Evolutionary conservation across 2,797 vertebrate species (phyloP).

Genomic region (Tragopan temminckii): DNA sequence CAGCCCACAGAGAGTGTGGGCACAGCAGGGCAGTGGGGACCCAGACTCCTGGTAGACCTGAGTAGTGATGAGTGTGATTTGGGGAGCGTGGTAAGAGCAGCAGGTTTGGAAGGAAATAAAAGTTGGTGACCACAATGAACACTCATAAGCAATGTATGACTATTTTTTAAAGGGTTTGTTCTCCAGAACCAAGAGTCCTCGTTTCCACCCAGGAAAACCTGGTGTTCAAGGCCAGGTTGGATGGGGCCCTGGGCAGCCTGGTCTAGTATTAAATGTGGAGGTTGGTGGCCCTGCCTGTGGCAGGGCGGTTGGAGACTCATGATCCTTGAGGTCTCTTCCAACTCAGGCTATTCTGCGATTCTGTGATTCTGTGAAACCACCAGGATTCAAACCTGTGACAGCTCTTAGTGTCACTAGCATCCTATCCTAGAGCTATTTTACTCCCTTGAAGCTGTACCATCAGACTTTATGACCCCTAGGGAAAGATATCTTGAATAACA

Average conservation of each 20-base stretch:
- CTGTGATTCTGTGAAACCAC: no score
- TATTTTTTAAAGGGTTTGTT: background rate
- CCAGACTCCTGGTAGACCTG: fast-evolving
- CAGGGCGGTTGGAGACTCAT: no score
- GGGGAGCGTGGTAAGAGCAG: background rate
- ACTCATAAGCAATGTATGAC: background rate
- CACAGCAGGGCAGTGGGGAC: background rate
- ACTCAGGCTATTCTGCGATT: no score
- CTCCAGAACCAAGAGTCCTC: fast-evolving
- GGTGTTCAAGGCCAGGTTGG: no score
- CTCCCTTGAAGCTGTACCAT: fast-evolving
- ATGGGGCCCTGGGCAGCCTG: no score
- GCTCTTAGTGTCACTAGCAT: background rate
- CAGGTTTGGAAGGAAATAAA: background rate
- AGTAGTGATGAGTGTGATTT: background rate
- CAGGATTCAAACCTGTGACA: background rate
- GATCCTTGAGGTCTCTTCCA: no score
- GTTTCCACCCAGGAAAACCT: background rate
- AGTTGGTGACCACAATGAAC: background rate
- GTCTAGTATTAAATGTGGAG: no score
- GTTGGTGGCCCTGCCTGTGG: no score
- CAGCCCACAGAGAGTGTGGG: background rate
- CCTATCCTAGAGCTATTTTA: fast-evolving
- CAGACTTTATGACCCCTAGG: background rate
- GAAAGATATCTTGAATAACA: background rate